phyloP scores from a whole-genome alignment of 2,113 vertebrate species.

The Scortum barcoo region DNA sequence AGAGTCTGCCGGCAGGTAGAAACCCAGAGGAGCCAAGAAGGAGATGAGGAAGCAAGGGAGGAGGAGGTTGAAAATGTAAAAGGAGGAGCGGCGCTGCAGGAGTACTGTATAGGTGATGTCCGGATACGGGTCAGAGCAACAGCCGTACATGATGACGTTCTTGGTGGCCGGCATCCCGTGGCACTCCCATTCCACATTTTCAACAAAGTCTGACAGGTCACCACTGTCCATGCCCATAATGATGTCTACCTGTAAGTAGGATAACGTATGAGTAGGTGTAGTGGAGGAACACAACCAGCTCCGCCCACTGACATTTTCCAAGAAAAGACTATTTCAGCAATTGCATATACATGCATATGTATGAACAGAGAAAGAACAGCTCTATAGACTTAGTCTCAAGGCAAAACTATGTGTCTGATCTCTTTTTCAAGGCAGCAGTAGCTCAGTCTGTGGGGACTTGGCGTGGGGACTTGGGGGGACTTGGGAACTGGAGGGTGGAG shows the following conservation, averaged over 20 bases:
- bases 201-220: conserved; percentile 95
- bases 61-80: conserved; percentile 97
- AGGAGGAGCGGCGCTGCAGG: conserved; percentile 95
- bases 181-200: conserved; percentile 98
- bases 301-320: not conserved
- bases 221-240: conserved; percentile 92
- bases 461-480: no score
- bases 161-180: conserved; percentile 96
- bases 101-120: conserved; percentile 96
- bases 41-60: conserved; percentile 97
- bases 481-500: no score
- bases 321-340: not conserved
- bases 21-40: conserved; percentile 95
- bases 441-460: no score
- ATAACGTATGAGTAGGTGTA: not conserved
- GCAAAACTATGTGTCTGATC: not conserved
- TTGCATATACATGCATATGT: not conserved
- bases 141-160: conserved; percentile 96
- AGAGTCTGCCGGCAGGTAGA: conserved; percentile 97
- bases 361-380: not conserved
- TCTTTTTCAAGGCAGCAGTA: no score
- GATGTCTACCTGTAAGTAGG: conserved; percentile 89
- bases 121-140: conserved; percentile 97
- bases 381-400: not conserved
- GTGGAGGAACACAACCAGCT: not conserved